Conservation (phyloP, 1,140 invertebrate species). For the Eurosta solidaginis region DNA sequence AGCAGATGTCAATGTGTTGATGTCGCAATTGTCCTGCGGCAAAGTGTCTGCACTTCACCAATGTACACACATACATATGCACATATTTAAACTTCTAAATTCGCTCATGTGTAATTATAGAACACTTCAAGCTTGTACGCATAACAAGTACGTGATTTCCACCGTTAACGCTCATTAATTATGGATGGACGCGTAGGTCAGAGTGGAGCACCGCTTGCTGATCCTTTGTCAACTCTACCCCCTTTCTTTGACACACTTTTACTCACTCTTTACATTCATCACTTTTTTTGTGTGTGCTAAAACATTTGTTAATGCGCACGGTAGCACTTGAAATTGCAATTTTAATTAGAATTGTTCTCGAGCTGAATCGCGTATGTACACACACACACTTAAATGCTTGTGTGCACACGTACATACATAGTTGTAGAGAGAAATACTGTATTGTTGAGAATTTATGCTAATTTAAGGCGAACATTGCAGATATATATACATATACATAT, state of each 20-base stretch:
- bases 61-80: not conserved
- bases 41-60: not conserved
- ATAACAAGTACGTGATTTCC: slow-evolving; percentile 13
- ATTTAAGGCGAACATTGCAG: not conserved
- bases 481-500: too few relatives aligned
- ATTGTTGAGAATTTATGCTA: not conserved
- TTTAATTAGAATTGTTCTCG: slow-evolving; percentile 2
- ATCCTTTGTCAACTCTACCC: not conserved
- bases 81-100: not conserved
- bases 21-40: slow-evolving; percentile 5
- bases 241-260: too few relatives aligned
- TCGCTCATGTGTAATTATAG: not conserved
- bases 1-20: not conserved
- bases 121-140: not conserved
- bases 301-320: slow-evolving; percentile 20
- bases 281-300: slow-evolving; percentile 9
- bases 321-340: slow-evolving; percentile 13
- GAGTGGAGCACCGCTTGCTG: not conserved
- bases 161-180: slow-evolving; percentile 14
- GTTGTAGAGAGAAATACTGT: too few relatives aligned
- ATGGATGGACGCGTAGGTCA: slow-evolving; percentile 15
- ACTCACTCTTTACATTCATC: not conserved
- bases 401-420: too few relatives aligned
- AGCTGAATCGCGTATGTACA: not conserved
- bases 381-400: too few relatives aligned